phyloP scores from a whole-genome alignment of 2,113 vertebrate genomes.

The Salvelinus sp. region DNA sequence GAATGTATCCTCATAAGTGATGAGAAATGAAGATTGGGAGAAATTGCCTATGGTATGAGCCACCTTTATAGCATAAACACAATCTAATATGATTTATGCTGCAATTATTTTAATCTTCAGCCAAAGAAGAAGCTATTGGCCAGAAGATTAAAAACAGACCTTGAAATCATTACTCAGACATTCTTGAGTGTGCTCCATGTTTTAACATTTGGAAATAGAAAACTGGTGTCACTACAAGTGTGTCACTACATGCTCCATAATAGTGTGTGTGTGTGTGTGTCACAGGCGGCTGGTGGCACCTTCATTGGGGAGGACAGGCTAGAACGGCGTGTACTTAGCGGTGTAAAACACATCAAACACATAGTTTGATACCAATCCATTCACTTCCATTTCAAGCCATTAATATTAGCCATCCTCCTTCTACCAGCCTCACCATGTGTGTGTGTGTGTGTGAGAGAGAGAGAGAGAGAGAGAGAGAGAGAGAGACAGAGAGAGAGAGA shows the following conservation, averaged over 20 bases:
- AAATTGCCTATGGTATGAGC: background rate
- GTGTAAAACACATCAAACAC: no score
- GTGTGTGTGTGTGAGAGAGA: no score
- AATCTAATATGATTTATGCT: background rate
- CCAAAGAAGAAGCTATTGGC: background rate
- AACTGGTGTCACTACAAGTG: background rate
- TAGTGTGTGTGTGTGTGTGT: no score
- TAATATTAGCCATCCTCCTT: no score
- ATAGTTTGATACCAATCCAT: no score
- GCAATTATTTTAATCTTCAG: background rate
- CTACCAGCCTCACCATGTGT: no score
- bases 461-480: no score
- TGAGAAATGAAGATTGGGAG: background rate
- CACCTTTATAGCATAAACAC: background rate
- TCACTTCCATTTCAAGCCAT: no score
- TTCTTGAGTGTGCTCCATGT: background rate
- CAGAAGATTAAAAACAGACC: background rate
- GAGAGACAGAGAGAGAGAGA: no score
- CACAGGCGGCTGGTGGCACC: no score
- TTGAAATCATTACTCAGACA: background rate
- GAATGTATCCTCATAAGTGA: background rate
- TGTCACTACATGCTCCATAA: background rate
- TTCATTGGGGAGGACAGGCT: no score
- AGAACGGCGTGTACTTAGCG: no score
- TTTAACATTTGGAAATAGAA: background rate